These are phyloP conservation scores for Bimastos eiseni DNA, from an alignment of 2,888 invertebrate species.

Conservation along the genomic window DNA sequence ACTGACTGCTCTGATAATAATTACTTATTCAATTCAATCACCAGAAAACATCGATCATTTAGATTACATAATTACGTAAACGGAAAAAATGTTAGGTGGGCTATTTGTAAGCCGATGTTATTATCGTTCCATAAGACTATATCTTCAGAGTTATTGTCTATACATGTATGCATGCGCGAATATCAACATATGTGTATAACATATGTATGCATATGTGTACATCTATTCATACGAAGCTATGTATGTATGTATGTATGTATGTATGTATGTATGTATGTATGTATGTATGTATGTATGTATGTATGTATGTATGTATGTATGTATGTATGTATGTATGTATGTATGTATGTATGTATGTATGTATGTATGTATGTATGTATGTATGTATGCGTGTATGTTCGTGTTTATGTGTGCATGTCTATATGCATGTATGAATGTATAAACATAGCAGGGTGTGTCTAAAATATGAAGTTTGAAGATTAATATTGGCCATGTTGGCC, in stretches of 20 bases:
- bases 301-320: no score
- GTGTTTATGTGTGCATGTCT: no score
- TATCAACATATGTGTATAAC: conserved; percentile 28
- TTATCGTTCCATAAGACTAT: neutral
- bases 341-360: conserved; percentile 7
- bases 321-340: neutral
- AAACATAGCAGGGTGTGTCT: no score
- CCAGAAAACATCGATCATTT: neutral
- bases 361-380: no score
- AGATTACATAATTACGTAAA: neutral
- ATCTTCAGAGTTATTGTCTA: neutral
- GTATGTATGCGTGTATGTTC: no score
- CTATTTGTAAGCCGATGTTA: neutral
- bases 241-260: conserved; percentile 32
- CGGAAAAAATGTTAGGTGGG: neutral
- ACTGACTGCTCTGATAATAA: no score
- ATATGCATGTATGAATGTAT: no score
- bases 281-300: neutral
- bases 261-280: conserved; percentile 29
- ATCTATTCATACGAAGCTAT: conserved; percentile 27
- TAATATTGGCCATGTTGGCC: no score
- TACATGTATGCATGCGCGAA: neutral
- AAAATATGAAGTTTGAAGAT: no score
- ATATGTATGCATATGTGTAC: conserved; percentile 26
- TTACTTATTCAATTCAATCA: neutral